Conservation (phyloP, 2,888 invertebrate species). For the Cheilosia vulpina region DNA sequence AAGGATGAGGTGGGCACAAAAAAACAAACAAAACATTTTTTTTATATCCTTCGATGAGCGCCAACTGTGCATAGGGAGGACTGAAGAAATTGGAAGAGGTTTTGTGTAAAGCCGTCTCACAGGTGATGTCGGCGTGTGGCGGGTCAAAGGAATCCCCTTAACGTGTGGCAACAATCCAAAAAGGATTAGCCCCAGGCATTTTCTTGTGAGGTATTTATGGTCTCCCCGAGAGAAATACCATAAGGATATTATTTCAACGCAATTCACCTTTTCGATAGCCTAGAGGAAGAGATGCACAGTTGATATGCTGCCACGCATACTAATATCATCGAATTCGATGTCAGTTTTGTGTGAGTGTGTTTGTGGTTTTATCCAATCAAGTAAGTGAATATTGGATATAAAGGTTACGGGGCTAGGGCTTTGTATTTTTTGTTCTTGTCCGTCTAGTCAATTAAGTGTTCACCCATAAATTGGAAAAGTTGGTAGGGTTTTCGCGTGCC, state of each 20-base stretch:
- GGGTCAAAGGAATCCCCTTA: slow-evolving; percentile 28
- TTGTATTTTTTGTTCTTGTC: background rate
- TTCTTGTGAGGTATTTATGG: slow-evolving; percentile 62
- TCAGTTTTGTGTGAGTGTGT: slow-evolving; percentile 8
- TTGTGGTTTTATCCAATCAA: slow-evolving; percentile 42
- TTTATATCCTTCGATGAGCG: slow-evolving; percentile 21
- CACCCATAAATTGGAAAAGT: slow-evolving; percentile 60
- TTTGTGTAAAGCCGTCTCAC: slow-evolving; percentile 38
- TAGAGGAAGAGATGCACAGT: slow-evolving; percentile 21
- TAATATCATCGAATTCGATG: slow-evolving; percentile 29
- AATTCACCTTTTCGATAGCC: slow-evolving; percentile 23
- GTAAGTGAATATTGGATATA: slow-evolving; percentile 16
- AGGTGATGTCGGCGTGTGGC: slow-evolving; percentile 18
- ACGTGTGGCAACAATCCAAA: slow-evolving; percentile 55
- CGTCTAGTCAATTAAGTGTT: slow-evolving; percentile 62
- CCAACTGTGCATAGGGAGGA: background rate
- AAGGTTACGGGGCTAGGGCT: background rate
- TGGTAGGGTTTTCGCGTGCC: slow-evolving; percentile 82
- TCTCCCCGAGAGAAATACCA: slow-evolving; percentile 27
- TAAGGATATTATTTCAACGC: background rate
- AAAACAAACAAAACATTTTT: slow-evolving; percentile 31
- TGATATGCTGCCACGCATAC: slow-evolving; percentile 63
- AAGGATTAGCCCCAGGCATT: slow-evolving; percentile 56
- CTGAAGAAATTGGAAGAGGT: slow-evolving; percentile 46
- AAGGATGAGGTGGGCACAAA: slow-evolving; percentile 24